Evolutionary conservation across 2,113 vertebrate species (phyloP).

Genomic region (Athene noctua): DNA sequence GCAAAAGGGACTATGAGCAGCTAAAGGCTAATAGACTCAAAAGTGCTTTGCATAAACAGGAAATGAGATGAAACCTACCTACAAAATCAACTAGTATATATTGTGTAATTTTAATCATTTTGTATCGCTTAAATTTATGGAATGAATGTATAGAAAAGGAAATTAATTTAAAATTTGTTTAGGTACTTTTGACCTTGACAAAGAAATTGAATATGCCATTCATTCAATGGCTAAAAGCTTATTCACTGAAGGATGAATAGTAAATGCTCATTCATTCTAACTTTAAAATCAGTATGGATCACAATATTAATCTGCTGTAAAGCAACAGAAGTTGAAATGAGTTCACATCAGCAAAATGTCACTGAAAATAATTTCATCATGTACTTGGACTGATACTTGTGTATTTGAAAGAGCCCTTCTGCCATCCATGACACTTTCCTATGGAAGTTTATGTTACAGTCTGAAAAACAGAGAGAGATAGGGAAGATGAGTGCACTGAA

Average conservation of each 20-base stretch:
- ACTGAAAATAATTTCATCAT: not conserved
- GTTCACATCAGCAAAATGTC: not conserved
- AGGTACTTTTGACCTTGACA: not conserved
- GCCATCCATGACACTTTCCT: not conserved
- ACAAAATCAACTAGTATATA: not conserved
- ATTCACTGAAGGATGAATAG: not conserved
- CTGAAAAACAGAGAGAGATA: not conserved
- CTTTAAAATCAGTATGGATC: not conserved
- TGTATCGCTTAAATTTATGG: not conserved
- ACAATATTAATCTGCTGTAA: not conserved
- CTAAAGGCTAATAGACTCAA: not conserved
- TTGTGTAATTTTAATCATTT: not conserved
- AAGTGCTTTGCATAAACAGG: not conserved
- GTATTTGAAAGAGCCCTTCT: slow-evolving; percentile 12
- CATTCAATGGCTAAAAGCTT: not conserved
- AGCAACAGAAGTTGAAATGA: not conserved
- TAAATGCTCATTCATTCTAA: not conserved
- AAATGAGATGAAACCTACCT: not conserved
- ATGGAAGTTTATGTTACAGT: not conserved
- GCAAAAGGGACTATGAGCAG: not conserved
- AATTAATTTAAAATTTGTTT: not conserved
- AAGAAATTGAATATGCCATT: not conserved
- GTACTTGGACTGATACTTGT: not conserved
- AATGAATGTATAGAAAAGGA: not conserved
- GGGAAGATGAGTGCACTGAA: not conserved